Conservation (phyloP, 2,888 invertebrate species). For the Hesperia comma region DNA sequence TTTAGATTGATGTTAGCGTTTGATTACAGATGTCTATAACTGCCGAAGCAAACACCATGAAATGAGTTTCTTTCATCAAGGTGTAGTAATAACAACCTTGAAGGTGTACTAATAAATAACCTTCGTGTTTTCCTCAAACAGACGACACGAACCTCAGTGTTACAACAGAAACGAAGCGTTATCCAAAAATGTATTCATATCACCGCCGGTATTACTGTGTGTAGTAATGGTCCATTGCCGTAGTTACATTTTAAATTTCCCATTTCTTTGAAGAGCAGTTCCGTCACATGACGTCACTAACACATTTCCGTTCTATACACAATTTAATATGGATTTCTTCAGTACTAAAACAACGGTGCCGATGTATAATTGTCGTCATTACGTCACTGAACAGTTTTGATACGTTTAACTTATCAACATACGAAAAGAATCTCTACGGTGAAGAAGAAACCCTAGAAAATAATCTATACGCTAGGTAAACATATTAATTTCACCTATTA, state of each 20-base stretch:
- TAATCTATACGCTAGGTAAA: too few relatives aligned
- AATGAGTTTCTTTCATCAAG: constrained; percentile 2
- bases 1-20: neutral
- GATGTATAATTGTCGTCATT: too few relatives aligned
- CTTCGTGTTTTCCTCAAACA: constrained; percentile 6
- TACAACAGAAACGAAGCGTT: neutral
- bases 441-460: too few relatives aligned
- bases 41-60: neutral
- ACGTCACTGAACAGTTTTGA: too few relatives aligned
- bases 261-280: neutral
- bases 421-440: too few relatives aligned
- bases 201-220: neutral
- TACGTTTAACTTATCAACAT: too few relatives aligned
- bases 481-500: too few relatives aligned
- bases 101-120: too few relatives aligned
- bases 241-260: neutral
- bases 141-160: constrained; percentile 1
- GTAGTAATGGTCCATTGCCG: neutral
- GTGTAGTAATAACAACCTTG: neutral
- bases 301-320: too few relatives aligned
- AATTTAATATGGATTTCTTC: too few relatives aligned
- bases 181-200: neutral
- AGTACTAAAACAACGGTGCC: too few relatives aligned
- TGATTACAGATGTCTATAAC: neutral
- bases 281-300: neutral